Percentiles rank a stretch among this genome's conserved stretches.
These are phyloP conservation scores for Drosophila insularis DNA, from an alignment of 1,140 invertebrate genomes.

Conservation along the genomic window DNA sequence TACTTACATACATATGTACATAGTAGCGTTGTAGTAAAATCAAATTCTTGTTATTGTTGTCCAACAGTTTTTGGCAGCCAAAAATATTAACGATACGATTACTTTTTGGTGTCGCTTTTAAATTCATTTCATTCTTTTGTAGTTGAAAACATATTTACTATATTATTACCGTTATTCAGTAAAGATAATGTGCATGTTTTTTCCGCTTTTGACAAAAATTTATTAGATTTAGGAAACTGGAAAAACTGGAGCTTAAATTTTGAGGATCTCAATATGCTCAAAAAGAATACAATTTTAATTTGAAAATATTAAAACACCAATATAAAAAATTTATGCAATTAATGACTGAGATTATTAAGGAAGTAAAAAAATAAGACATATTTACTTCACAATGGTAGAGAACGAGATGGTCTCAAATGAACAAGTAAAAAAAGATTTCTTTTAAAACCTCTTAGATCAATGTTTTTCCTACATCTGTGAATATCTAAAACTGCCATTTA, in stretches of 20 bases:
- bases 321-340: too few species aligned
- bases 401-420: too few species aligned
- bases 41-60: slow-evolving; percentile 37
- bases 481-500: too few species aligned
- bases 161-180: slow-evolving; percentile 54
- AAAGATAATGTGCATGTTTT: slow-evolving; percentile 60
- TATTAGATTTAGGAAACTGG: slow-evolving; percentile 9
- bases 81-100: slow-evolving; percentile 56
- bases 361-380: too few species aligned
- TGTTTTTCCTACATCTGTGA: too few species aligned
- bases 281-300: too few species aligned
- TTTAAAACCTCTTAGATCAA: too few species aligned
- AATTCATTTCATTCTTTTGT: slow-evolving; percentile 22
- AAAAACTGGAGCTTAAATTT: neutral
- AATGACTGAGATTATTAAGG: too few species aligned
- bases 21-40: neutral
- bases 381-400: too few species aligned
- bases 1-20: too few species aligned
- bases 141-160: slow-evolving; percentile 45
- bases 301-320: too few species aligned
- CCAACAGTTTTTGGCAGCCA: slow-evolving; percentile 53
- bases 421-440: too few species aligned
- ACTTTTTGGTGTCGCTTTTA: slow-evolving; percentile 27
- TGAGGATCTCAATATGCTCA: neutral
- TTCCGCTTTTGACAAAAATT: slow-evolving; percentile 58